Conservation (phyloP, 2,797 vertebrate species). For the Distichodus sexfasciatus region DNA sequence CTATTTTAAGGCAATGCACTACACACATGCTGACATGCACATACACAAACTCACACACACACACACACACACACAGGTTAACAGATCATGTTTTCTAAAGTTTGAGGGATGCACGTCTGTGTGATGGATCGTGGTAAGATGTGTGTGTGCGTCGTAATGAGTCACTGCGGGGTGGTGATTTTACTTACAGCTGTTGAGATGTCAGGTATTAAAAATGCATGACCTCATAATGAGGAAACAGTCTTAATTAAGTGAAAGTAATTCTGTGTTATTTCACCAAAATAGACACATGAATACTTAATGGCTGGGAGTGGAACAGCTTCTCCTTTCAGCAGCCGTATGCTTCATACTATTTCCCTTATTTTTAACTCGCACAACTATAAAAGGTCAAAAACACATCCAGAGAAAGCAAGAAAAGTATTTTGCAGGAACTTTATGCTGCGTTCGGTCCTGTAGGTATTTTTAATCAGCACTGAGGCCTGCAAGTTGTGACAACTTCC, state of each 20-base stretch:
- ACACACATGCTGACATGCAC: too few relatives aligned
- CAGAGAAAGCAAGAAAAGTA: background rate
- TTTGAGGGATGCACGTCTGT: background rate
- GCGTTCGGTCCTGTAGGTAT: too few relatives aligned
- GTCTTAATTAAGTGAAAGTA: conserved; percentile 71
- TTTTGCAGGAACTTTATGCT: too few relatives aligned
- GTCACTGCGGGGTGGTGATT: conserved; percentile 40
- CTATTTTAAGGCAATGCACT: too few relatives aligned
- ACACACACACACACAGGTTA: too few relatives aligned
- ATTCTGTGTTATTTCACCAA: conserved; percentile 63
- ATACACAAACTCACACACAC: too few relatives aligned
- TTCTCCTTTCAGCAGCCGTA: conserved; percentile 49
- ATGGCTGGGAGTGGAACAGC: conserved; percentile 62
- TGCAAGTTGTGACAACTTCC: too few relatives aligned
- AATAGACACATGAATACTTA: conserved; percentile 67
- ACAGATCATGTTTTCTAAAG: too few relatives aligned
- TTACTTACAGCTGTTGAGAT: conserved; percentile 52
- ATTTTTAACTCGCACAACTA: background rate
- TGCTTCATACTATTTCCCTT: conserved; percentile 11
- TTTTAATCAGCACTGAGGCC: too few relatives aligned
- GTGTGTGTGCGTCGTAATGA: conserved; percentile 39
- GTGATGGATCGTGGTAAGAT: conserved; percentile 14
- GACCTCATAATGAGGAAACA: conserved; percentile 56
- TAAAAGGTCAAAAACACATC: background rate
- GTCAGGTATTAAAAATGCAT: conserved; percentile 67